Evolutionary conservation across 2,113 vertebrate species (phyloP).

Genomic region (Oryzias curvinotus): DNA sequence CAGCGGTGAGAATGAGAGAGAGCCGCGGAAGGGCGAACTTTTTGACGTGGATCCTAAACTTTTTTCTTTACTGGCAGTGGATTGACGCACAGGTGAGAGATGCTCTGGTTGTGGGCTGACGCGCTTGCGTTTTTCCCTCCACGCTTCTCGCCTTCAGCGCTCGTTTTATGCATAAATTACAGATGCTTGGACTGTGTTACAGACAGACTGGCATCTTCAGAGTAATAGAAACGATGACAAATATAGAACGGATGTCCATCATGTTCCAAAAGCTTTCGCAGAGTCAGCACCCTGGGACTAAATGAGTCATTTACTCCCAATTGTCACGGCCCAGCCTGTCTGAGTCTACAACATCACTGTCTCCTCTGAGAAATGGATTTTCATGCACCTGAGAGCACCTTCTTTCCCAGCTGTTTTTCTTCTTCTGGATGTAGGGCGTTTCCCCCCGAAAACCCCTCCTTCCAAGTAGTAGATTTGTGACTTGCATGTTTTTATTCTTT

Average conservation of each 20-base stretch:
- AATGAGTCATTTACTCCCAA: too few species aligned
- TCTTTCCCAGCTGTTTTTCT: neutral
- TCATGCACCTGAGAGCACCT: neutral
- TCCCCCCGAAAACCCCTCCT: neutral
- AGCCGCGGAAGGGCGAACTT: slow-evolving; percentile 10
- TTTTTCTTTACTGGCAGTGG: slow-evolving; percentile 30
- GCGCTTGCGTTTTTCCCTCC: accelerated
- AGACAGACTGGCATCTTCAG: too few species aligned
- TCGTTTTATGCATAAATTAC: too few species aligned
- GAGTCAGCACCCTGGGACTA: too few species aligned
- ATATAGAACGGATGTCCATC: too few species aligned
- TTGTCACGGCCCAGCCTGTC: too few species aligned
- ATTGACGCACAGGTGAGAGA: slow-evolving; percentile 53
- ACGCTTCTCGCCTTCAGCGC: too few species aligned
- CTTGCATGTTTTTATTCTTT: neutral
- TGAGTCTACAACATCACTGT: neutral
- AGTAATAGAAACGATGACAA: too few species aligned
- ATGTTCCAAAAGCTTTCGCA: too few species aligned
- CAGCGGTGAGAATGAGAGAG: neutral
- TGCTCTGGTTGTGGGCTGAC: too few species aligned
- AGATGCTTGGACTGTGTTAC: too few species aligned
- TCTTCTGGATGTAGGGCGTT: neutral
- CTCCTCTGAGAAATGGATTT: too few species aligned
- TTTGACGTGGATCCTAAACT: slow-evolving; percentile 39
- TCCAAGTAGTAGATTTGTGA: neutral